Base-by-base conservation (phyloP, 2,113 vertebrate species). In the Sprattus sprattus region DNA sequence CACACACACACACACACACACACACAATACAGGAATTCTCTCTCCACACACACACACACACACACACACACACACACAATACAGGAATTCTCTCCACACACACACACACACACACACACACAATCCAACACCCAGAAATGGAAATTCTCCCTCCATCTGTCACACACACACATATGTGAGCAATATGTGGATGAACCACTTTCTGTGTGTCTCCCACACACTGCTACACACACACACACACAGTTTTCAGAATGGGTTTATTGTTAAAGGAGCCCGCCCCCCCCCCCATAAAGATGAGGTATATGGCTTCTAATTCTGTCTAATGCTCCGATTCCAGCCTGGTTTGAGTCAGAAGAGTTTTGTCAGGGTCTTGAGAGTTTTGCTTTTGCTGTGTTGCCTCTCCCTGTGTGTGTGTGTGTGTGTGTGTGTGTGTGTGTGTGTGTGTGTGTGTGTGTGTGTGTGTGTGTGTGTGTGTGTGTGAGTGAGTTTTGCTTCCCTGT, bases 271-370 rank as follows among this genome's bases (percentile, higher is more conserved):
- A 71, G 71, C 5, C 28, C 10, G 2, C 28, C 13, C 71, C 71
- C 13, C 16, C 28, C 71, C 9, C 28, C 71, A 78, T 78, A 39
- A 78, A 39, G 10, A 78, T 78, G 13, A 78, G 13, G 10, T 16
- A 78, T 78, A 78, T 16, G 71, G 71, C 71, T 39, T 78, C 71
- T 78, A 78, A 78, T 39, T 78, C 49, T 16, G 46, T 45, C 28
- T 45, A 67, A 60, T 47, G 45, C 81, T 46, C 57, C 44, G 81
- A 82, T n/a, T n/a, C 7, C 44, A n/a, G 67, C 50, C 52, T 22
- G 32, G 83, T 82, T 39, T 39, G 71, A 32, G 28, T 32, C 32
- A 78, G 32, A 16, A n/a, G n/a, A n/a, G n/a, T n/a, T n/a, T n/a
- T n/a, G 28, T 32, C 32, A 78, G 32, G 6, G 28, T 78, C 18